Evolutionary conservation across 2,888 invertebrate genomes (phyloP).

Genomic region (Dryomyza anilis): DNA sequence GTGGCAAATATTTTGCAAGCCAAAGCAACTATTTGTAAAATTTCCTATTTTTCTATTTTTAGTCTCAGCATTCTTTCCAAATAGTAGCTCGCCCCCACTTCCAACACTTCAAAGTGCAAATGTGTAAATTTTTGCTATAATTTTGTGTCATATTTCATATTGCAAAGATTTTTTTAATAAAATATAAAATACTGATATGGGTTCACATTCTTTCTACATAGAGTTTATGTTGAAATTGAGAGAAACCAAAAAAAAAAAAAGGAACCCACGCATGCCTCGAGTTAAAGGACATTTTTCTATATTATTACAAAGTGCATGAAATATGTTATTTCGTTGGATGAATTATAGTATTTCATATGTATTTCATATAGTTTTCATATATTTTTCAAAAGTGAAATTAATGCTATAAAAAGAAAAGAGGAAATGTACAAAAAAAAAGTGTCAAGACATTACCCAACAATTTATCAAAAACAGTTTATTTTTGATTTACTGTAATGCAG

Average conservation of each 20-base stretch:
- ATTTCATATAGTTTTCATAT: too few species aligned
- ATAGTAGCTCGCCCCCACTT: neutral
- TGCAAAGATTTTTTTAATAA: constrained; percentile 9
- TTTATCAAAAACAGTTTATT: too few species aligned
- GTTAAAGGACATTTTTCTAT: too few species aligned
- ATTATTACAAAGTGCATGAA: too few species aligned
- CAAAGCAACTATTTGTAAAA: neutral
- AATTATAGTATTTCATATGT: too few species aligned
- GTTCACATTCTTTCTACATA: neutral
- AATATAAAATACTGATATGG: neutral
- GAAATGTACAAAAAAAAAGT: too few species aligned
- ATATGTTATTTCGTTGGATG: too few species aligned
- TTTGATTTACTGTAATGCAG: too few species aligned
- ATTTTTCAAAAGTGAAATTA: too few species aligned
- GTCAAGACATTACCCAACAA: too few species aligned
- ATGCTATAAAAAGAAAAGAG: too few species aligned
- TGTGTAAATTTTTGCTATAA: constrained; percentile 19
- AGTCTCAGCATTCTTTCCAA: neutral
- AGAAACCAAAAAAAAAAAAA: neutral
- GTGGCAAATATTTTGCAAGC: neutral
- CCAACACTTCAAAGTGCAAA: neutral
- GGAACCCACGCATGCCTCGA: too few species aligned
- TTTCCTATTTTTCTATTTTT: neutral
- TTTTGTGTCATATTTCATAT: constrained; percentile 19
- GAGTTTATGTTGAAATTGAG: neutral